Evolutionary conservation across 35 echinoderm and acorn worm genomes (phyloP).

Genomic region (Stichopus chloronotus): DNA sequence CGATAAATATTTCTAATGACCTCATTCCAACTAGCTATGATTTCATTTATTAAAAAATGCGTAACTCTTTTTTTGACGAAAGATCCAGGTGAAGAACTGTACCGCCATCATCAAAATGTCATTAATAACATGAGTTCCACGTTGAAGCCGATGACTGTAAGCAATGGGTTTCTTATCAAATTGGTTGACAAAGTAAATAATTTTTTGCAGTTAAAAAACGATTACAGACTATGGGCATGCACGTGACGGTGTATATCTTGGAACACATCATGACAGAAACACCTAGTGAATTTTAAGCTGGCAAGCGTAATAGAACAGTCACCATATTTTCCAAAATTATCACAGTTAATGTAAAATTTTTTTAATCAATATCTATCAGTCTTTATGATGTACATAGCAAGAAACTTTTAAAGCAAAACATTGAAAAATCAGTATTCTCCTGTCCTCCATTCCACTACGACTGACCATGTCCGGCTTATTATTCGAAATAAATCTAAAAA

Average conservation of each 20-base stretch:
- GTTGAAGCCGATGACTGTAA: neutral
- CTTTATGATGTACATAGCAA: neutral
- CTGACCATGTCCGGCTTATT: constrained; percentile 6
- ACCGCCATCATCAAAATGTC: neutral
- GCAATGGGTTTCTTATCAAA: too few species aligned
- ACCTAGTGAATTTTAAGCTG: neutral
- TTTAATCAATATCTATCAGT: too few species aligned
- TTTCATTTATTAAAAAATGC: neutral
- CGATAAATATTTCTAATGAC: neutral
- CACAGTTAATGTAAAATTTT: neutral
- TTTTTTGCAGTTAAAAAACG: too few species aligned
- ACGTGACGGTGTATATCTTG: too few species aligned
- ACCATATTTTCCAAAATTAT: neutral
- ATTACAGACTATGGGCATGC: too few species aligned
- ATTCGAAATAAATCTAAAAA: constrained; percentile 27
- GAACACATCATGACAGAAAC: too few species aligned
- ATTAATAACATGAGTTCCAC: constrained; percentile 2
- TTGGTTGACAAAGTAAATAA: too few species aligned
- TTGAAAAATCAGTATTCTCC: neutral
- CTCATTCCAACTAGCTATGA: neutral
- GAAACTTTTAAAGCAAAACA: neutral
- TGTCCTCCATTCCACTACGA: neutral
- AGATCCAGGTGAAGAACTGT: neutral
- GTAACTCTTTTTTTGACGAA: neutral
- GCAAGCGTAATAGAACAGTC: neutral